Evolutionary conservation across 2,113 vertebrate species (phyloP), one percentile per base, ranked within the genome.

Genomic region (Nothocercus nigrocapillus): DNA sequence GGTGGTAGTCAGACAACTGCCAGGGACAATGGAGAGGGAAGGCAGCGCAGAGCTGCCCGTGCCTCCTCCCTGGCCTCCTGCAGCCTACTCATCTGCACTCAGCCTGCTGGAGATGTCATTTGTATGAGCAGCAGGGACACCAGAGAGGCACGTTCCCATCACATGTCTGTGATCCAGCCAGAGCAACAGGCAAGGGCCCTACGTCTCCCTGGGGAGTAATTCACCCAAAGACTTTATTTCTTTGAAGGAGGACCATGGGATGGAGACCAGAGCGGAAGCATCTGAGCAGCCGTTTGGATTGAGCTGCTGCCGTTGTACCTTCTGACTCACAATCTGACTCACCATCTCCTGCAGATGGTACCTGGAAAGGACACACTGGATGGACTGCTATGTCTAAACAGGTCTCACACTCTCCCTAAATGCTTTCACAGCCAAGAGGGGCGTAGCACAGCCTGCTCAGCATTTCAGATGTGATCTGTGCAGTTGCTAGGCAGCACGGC

Each of bases 11-110:
- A 2, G 56, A 15, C 27, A 34, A 20, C 24, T 3, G 24, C n/a
- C n/a, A 47, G 32, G 82, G 53, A n/a, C 0, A 5, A 44, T 3
- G 34, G 42, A 34, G 5, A 14, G 18, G 22, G 51, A 34, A 79
- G 13, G 63, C 47, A 4, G 10, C 59, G 36, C 58, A 67, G 42
- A 20, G 3, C 9, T 25, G 7, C 34, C 18, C 1, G 3, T 42
- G 91, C 38, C 53, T 64, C 68, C 68, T 68, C 24, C n/a, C 18
- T 20, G 4, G 25, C 25, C 1, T 0, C 28, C 66, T 9, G 44
- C 32, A 49, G 15, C 5, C 1, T 17, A 30, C 54, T 28, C 53
- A 45, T 59, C n/a, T 22, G 5, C 54, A 1, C 0, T 7, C 74
- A 58, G 34, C 7, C 16, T 5, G 7, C 45, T 13, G 51, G 27